Conservation (phyloP, 2,888 invertebrate species). For the Acleris cristana region DNA sequence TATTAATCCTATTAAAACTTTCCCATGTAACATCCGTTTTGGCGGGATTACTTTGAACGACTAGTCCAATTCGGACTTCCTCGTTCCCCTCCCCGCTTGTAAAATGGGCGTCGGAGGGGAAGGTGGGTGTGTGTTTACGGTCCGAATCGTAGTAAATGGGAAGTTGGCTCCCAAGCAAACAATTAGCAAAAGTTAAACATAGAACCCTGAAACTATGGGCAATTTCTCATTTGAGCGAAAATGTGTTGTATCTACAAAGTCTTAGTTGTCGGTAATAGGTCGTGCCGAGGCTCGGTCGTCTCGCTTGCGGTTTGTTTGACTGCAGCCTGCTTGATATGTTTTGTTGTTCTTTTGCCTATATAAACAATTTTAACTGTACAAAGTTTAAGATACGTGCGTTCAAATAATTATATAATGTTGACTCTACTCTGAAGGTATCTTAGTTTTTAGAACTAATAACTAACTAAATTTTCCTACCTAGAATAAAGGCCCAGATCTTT, state of each 20-base stretch:
- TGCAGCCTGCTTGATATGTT: neutral
- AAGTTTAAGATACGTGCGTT: too few species aligned
- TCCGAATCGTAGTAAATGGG: constrained; percentile 45
- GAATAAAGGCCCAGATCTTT: too few species aligned
- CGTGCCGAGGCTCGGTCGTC: constrained; percentile 3
- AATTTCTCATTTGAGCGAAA: constrained; percentile 57
- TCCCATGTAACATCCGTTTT: constrained; percentile 59
- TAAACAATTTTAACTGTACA: neutral
- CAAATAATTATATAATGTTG: too few species aligned
- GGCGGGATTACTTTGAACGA: constrained; percentile 55
- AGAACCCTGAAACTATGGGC: constrained; percentile 58
- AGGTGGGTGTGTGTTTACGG: constrained; percentile 40
- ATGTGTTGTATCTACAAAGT: constrained; percentile 43
- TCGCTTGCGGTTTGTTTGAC: constrained; percentile 18
- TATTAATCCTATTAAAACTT: constrained; percentile 68
- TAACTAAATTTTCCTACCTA: too few species aligned
- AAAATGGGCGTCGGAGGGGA: constrained; percentile 25
- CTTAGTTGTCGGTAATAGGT: constrained; percentile 10
- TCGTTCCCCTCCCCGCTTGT: constrained; percentile 32
- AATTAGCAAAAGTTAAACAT: constrained; percentile 76
- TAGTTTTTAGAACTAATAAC: too few species aligned
- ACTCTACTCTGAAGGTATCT: too few species aligned
- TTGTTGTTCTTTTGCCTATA: neutral
- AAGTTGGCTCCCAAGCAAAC: constrained; percentile 65
- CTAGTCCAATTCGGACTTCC: constrained; percentile 47